Base-by-base conservation (phyloP, 2,797 vertebrate genomes). In the Chelon auratus region DNA sequence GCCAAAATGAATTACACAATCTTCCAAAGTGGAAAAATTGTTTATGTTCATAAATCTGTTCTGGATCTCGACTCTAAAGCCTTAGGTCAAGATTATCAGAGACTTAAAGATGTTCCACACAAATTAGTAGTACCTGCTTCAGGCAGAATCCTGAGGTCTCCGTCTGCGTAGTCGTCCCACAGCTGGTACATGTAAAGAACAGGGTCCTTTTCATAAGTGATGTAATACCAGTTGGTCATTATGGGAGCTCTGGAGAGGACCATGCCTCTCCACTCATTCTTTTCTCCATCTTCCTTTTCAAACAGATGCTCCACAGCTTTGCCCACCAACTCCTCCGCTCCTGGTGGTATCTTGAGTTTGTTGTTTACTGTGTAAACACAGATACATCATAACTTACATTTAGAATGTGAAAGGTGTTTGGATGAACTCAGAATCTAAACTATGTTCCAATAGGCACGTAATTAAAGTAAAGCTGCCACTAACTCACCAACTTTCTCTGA, bases 211-310 rank as follows among this genome's bases (percentile, higher is more conserved):
- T 96, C 95, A 65, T 96, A 96, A 72, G 95, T 96, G 88, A 96
- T 96, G 80, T 95, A 96, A 90, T 96, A 96, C 95, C 95, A 96
- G 84, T 95, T 94, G 84, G 95, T 96, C 95, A 96, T 96, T 82
- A 96, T 92, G 43, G 95, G 95, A 7, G 95, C 95, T 58, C 93
- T 92, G 56, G 95, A 95, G 63, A 96, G 92, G 63, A 96, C 95
- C 95, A 96, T 95, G 51, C 95, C 95, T 78, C 95, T 86, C 95
- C 95, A 95, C 59, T 96, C 95, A 12, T 96, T 95, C 88, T 95
- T 96, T 73, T 95, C 94, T 9, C 95, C 95, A 30, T 96, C 95
- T 62, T 95, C 95, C 71, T 96, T 96, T 85, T 95, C 95, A 82
- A 95, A 96, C 13, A 95, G 88, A 86, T 96, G 95, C 81, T 96